Base-by-base conservation (phyloP, 92 coral and sea anemone species). In the Siderastrea siderea region DNA sequence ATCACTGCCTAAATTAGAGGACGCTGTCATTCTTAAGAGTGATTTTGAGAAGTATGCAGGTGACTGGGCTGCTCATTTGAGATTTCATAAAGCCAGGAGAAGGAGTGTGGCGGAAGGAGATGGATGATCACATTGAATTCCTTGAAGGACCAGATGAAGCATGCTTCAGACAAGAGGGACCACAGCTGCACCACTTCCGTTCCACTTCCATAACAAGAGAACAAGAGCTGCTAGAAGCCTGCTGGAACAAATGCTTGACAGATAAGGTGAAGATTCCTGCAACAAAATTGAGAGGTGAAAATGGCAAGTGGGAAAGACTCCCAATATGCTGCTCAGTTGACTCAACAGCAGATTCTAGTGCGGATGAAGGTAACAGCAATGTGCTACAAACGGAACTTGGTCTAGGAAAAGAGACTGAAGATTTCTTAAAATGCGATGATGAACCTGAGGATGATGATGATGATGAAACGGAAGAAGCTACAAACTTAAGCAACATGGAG, bases 61-160 rank as follows among this genome's bases (percentile, higher is more conserved):
- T 26, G 38, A 26, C 38, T 26, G 95, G 95, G 71, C 50, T 13
- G 93, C 82, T 43, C 91, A 90, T 83, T 53, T 90, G 13, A 45
- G 91, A 94, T 85, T 94, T 46, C 68, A 63, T 94, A 43, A 54
- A 72, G 59, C 85, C 89, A 64, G 94, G 94, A 47, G 76, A 87
- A 52, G 82, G 94, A 0, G 84, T 89, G 0, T 92, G 95, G 92
- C 89, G 97, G 96, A 88, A 47, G 7, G 93, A 92, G 77, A 66
- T 47, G 17, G 90, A 86, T 61, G 86, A 83, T 50, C 16, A 51
- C 70, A 86, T 89, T 72, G 90, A 92, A 74, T 94, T 92, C 82
- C 86, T 92, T 77, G 95, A 94, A 68, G 91, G 93, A n/a, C 86
- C 90, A 45, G 87, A 85, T 45, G 90, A 84, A 78, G 13, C 75